These are phyloP conservation scores for Philereme transversata DNA, from an alignment of 2,888 invertebrate genomes.

Conservation along the genomic window DNA sequence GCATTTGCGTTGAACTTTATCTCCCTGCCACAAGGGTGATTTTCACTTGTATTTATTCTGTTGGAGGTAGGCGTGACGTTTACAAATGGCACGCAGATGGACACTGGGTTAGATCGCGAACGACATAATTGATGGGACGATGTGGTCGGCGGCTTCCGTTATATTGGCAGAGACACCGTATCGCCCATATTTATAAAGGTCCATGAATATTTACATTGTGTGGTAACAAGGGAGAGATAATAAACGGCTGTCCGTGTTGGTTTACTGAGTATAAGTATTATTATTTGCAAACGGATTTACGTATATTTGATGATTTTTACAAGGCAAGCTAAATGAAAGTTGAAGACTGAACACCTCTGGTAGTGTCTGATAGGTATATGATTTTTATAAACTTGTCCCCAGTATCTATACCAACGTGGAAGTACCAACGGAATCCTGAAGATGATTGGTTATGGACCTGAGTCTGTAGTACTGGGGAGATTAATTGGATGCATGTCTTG, in stretches of 20 bases:
- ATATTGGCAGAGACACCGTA: conserved; percentile 51
- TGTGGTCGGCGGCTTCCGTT: conserved; percentile 52
- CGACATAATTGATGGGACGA: conserved; percentile 72
- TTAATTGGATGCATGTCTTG: too few relatives aligned
- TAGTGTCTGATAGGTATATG: too few relatives aligned
- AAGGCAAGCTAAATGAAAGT: too few relatives aligned
- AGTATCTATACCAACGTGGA: too few relatives aligned
- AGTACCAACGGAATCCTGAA: too few relatives aligned
- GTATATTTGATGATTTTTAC: too few relatives aligned
- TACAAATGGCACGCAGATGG: conserved; percentile 74
- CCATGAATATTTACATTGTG: conserved; percentile 51
- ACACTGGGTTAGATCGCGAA: conserved; percentile 72
- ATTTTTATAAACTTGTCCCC: too few relatives aligned
- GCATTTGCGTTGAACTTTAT: conserved; percentile 37
- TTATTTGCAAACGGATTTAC: neutral
- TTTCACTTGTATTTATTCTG: conserved; percentile 36
- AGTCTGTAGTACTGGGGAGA: too few relatives aligned
- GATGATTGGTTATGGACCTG: too few relatives aligned
- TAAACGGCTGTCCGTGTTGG: conserved; percentile 30
- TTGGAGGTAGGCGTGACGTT: conserved; percentile 60
- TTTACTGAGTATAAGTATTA: conserved; percentile 25
- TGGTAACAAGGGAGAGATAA: conserved; percentile 36
- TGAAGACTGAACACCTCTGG: too few relatives aligned
- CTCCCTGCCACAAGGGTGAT: conserved; percentile 34
- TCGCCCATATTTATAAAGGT: conserved; percentile 47